A percentile compares a stretch with the other conserved stretches of the same genome.
These are phyloP conservation scores for Strigamia transsilvanica DNA, from an alignment of 2,888 invertebrate species.

Conservation along the genomic window DNA sequence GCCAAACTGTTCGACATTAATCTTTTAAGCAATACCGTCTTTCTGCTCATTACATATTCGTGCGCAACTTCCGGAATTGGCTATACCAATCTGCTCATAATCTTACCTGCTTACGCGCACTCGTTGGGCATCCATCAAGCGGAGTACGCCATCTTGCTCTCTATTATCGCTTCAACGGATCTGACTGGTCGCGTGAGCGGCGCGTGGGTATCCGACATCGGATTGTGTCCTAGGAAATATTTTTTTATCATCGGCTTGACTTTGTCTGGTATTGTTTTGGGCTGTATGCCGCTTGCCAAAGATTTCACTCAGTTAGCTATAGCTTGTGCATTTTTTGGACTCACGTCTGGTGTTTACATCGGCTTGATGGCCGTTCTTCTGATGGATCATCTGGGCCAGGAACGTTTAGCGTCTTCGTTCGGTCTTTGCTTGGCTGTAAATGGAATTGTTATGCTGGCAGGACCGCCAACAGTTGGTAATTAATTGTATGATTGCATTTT, in stretches of 20 bases:
- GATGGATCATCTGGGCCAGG: constrained; percentile 86
- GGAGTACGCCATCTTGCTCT: constrained; percentile 76
- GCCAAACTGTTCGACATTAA: constrained; percentile 78
- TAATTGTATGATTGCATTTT: not conserved
- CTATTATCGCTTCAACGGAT: constrained; percentile 82
- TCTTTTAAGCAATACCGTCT: constrained; percentile 79
- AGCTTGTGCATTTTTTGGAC: constrained; percentile 79
- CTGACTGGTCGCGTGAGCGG: constrained; percentile 85
- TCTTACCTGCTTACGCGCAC: constrained; percentile 80
- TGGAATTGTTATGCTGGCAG: constrained; percentile 80
- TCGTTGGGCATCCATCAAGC: constrained; percentile 76
- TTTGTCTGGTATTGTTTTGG: constrained; percentile 78
- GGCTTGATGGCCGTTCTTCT: constrained; percentile 87
- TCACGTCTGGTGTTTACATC: constrained; percentile 84
- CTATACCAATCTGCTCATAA: constrained; percentile 84
- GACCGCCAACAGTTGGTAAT: constrained; percentile 81
- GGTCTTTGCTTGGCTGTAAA: constrained; percentile 86
- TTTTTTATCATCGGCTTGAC: constrained; percentile 83
- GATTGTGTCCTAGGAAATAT: constrained; percentile 79
- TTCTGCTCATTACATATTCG: constrained; percentile 81
- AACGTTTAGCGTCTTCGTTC: constrained; percentile 83
- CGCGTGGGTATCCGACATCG: constrained; percentile 81
- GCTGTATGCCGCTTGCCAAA: constrained; percentile 74
- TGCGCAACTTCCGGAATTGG: constrained; percentile 87
- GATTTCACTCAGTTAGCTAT: constrained; percentile 68